Evolutionary conservation across 2,797 vertebrate genomes (phyloP).

Genomic region (Antrozous pallidus): DNA sequence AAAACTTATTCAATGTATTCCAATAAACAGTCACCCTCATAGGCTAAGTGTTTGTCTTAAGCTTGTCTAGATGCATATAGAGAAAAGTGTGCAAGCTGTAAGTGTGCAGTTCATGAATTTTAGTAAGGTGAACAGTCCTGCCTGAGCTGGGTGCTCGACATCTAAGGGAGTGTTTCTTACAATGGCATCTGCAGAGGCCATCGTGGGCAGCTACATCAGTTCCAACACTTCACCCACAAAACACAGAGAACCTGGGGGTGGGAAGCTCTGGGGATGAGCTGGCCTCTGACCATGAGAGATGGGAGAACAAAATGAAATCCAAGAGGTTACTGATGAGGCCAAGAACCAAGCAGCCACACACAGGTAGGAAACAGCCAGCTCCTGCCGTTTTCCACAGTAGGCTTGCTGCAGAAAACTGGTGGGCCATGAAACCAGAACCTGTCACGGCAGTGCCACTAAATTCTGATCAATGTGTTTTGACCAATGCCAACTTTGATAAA

Average conservation of each 20-base stretch:
- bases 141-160: not conserved
- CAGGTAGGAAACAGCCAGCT: not conserved
- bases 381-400: not conserved
- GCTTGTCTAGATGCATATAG: not conserved
- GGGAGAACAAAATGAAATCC: not conserved
- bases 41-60: not conserved
- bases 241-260: not conserved
- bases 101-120: not conserved
- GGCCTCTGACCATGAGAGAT: not conserved
- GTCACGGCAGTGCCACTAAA: not conserved
- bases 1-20: not conserved
- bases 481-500: not conserved
- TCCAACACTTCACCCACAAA: not conserved
- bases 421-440: not conserved
- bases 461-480: not conserved
- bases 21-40: not conserved
- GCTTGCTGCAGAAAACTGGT: not conserved
- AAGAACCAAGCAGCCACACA: not conserved
- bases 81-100: not conserved
- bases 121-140: not conserved
- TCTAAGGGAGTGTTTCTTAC: not conserved
- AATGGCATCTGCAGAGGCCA: not conserved
- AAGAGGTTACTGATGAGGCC: not conserved
- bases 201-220: not conserved
- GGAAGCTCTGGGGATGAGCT: not conserved